Percentiles rank a stretch among this genome's conserved stretches.
Evolutionary conservation across 1,140 invertebrate species (phyloP).

Genomic region (Armadillidium nasatum): DNA sequence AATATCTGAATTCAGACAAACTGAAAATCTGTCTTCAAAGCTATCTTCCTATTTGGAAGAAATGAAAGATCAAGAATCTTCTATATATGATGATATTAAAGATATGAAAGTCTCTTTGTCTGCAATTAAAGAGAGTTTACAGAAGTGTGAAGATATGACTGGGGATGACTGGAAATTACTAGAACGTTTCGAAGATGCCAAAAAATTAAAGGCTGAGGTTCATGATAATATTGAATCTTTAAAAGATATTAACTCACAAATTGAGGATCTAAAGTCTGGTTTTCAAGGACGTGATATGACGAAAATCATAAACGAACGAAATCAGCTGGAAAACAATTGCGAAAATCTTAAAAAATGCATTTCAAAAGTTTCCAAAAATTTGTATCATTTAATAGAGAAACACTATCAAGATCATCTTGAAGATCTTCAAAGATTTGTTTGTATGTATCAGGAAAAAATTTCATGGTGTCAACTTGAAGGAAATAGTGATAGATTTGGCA

Average conservation of each 20-base stretch:
- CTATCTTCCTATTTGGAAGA: conserved; percentile 66
- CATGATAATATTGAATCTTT: conserved; percentile 58
- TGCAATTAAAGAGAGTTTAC: conserved; percentile 74
- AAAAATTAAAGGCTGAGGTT: conserved; percentile 63
- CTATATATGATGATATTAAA: conserved; percentile 66
- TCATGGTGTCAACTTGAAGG: conserved; percentile 85
- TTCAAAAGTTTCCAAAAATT: conserved; percentile 72
- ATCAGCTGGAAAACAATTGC: conserved; percentile 68
- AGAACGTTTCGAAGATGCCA: conserved; percentile 67
- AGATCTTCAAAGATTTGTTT: conserved; percentile 71
- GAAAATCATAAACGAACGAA: conserved; percentile 68
- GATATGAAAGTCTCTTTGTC: conserved; percentile 62
- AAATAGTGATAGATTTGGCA: conserved; percentile 79
- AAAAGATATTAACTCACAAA: conserved; percentile 62
- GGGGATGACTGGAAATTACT: conserved; percentile 79
- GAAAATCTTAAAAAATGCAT: conserved; percentile 67
- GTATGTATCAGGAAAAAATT: conserved; percentile 77
- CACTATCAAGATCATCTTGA: conserved; percentile 78
- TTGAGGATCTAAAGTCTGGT: conserved; percentile 65
- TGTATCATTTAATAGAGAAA: conserved; percentile 78
- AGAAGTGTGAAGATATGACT: conserved; percentile 85
- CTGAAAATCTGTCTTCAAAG: conserved; percentile 67
- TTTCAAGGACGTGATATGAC: conserved; percentile 75
- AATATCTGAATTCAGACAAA: conserved; percentile 69
- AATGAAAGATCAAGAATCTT: conserved; percentile 68